Conservation (phyloP, 2,888 invertebrate genomes). For the Cosmopolites sordidus region DNA sequence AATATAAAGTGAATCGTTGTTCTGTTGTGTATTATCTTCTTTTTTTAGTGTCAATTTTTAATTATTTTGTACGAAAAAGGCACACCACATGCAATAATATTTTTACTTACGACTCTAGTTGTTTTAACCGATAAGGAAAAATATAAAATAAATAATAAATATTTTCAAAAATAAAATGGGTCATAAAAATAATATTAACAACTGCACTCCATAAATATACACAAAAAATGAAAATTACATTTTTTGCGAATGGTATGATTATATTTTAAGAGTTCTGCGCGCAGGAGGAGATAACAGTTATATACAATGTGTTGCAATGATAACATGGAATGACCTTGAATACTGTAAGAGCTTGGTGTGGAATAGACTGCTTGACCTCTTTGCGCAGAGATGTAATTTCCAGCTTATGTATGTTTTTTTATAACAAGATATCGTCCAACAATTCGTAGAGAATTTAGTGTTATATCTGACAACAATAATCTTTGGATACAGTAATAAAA, state of each 20-base stretch:
- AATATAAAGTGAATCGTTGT: slow-evolving; percentile 22
- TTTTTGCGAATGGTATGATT: neutral
- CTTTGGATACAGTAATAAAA: slow-evolving; percentile 19
- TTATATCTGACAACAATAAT: slow-evolving; percentile 13
- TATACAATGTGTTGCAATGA: too few relatives aligned
- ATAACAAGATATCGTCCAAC: slow-evolving; percentile 2
- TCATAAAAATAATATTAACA: too few relatives aligned
- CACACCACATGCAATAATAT: slow-evolving; percentile 9
- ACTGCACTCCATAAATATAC: too few relatives aligned
- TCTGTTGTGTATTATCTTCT: slow-evolving; percentile 4
- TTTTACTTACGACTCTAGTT: neutral
- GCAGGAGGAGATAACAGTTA: too few relatives aligned
- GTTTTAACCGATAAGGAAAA: too few relatives aligned
- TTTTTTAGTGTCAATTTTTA: neutral
- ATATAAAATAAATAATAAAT: too few relatives aligned
- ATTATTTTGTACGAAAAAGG: slow-evolving; percentile 19
- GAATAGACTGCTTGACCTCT: too few relatives aligned
- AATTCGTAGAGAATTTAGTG: slow-evolving; percentile 5
- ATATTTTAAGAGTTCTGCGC: too few relatives aligned
- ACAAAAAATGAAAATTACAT: neutral
- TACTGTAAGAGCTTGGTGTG: too few relatives aligned
- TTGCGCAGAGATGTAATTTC: too few relatives aligned
- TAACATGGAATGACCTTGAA: too few relatives aligned
- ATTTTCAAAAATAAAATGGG: too few relatives aligned
- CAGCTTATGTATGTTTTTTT: neutral